Percentiles rank a stretch among this genome's conserved stretches.
Evolutionary conservation across 2,113 vertebrate genomes (phyloP).

Genomic region (Collichthys lucidus): DNA sequence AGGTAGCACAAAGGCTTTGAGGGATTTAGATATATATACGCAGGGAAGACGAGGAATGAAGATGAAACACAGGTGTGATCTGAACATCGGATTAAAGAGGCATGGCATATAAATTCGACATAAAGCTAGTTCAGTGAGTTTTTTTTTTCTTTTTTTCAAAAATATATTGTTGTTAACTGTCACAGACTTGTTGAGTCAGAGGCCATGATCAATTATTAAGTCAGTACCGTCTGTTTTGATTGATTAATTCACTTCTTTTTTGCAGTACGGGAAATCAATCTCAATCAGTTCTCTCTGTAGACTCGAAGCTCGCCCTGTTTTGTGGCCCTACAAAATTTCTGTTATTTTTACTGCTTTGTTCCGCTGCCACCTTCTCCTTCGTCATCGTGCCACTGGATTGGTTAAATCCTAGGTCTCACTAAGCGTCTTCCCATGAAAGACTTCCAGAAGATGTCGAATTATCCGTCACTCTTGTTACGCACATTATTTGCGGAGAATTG

Average conservation of each 20-base stretch:
- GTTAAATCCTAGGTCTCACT: constrained; percentile 31
- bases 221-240: neutral
- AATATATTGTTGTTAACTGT: neutral
- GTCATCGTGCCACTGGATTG: constrained; percentile 14
- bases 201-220: neutral
- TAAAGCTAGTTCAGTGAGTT: neutral
- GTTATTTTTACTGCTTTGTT: neutral
- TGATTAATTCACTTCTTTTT: neutral
- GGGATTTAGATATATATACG: constrained; percentile 34
- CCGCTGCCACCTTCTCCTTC: neutral
- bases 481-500: constrained; percentile 47
- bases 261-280: neutral
- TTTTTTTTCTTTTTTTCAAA: neutral
- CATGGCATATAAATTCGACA: constrained; percentile 20
- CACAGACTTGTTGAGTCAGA: neutral
- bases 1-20: constrained; percentile 50
- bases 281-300: neutral
- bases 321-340: neutral
- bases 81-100: constrained; percentile 26
- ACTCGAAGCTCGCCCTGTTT: neutral
- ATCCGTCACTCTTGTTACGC: constrained; percentile 36
- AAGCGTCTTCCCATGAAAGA: constrained; percentile 15
- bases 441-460: constrained; percentile 43
- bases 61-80: constrained; percentile 20
- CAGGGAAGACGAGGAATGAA: constrained; percentile 21